These are phyloP conservation scores for Mormyrops attenuatus DNA, from an alignment of 2,797 vertebrate species.

Conservation along the genomic window DNA sequence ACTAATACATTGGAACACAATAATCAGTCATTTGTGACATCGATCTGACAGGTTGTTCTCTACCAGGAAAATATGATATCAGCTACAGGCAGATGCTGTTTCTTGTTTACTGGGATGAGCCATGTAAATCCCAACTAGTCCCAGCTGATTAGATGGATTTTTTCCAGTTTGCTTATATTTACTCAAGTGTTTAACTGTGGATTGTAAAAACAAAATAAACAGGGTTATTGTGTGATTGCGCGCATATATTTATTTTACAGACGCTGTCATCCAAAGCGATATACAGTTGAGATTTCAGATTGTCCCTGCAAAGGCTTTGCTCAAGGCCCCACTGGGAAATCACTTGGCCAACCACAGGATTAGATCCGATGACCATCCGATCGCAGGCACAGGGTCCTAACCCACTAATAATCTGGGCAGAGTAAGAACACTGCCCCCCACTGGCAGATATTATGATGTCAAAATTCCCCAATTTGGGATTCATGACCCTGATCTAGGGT, in stretches of 20 bases:
- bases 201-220: not conserved
- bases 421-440: not conserved
- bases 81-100: not conserved
- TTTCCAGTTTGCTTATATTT: slow-evolving; percentile 2
- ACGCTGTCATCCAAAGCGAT: not conserved
- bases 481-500: not conserved
- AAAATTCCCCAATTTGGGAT: not conserved
- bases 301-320: not conserved
- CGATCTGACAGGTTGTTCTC: not conserved
- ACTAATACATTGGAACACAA: slow-evolving; percentile 5
- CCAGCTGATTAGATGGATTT: not conserved
- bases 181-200: not conserved
- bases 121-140: not conserved
- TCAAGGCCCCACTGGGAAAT: not conserved
- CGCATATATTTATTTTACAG: not conserved
- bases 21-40: slow-evolving; percentile 5
- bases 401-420: not conserved
- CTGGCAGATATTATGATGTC: not conserved
- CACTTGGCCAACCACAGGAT: not conserved
- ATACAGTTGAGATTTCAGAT: not conserved
- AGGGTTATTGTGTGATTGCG: not conserved
- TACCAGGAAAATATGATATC: slow-evolving; percentile 2
- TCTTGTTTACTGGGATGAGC: not conserved
- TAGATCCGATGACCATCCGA: not conserved
- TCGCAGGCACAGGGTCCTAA: not conserved